Percentiles rank a stretch among this genome's conserved stretches.
Conservation (phyloP, 1,140 invertebrate genomes). For the Subanguina moxae region DNA sequence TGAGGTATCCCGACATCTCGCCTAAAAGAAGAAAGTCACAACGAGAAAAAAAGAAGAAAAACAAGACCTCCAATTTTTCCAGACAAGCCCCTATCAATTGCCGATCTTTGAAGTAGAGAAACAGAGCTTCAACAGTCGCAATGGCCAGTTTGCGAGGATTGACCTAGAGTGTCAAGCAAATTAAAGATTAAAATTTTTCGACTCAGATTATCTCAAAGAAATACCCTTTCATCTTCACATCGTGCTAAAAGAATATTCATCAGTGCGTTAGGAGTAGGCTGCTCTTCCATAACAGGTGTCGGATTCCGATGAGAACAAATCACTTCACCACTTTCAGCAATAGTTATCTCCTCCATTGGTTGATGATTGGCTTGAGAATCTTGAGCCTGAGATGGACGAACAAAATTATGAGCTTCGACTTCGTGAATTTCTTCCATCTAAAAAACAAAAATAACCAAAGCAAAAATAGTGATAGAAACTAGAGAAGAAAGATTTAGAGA, state of each 20-base stretch:
- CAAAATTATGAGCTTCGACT: background rate
- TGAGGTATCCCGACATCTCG: slow-evolving; percentile 20
- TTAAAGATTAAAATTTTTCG: background rate
- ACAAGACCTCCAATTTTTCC: background rate
- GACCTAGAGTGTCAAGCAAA: background rate
- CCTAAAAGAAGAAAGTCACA: background rate
- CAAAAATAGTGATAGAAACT: background rate
- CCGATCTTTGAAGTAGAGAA: background rate
- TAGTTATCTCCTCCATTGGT: background rate
- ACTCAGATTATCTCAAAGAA: background rate
- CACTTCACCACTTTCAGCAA: background rate
- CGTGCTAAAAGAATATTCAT: slow-evolving; percentile 11
- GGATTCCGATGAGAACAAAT: background rate
- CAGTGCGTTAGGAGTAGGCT: slow-evolving; percentile 6
- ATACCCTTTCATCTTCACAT: slow-evolving; percentile 9
- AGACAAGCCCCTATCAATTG: background rate
- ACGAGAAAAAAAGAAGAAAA: background rate
- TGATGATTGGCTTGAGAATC: background rate
- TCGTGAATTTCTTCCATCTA: slow-evolving; percentile 1
- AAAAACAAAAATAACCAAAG: background rate
- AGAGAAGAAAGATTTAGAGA: background rate
- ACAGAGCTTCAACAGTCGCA: background rate
- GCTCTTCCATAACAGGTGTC: background rate
- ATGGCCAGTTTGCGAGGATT: background rate
- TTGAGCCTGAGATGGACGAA: background rate